Evolutionary conservation across 2,888 invertebrate species (phyloP), one percentile per base, ranked within the genome.

Genomic region (Hirtodrosophila trivittata): DNA sequence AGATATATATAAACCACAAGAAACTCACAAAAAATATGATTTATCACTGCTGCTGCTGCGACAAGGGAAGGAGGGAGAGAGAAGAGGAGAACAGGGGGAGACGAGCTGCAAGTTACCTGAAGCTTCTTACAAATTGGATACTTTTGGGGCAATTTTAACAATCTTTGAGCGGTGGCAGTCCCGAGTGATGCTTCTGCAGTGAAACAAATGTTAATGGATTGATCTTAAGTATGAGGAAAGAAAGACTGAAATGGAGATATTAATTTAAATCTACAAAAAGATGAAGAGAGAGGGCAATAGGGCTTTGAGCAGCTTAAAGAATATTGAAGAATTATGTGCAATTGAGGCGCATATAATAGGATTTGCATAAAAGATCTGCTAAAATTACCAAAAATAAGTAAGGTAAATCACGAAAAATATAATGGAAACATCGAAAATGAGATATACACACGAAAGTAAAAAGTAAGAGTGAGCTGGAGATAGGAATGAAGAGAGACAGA

Each of bases 51-150:
- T 47, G 16, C 59, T 39, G 54, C 7, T 26, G 14, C 13, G 5
- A 9, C 30, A 25, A 14, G 37, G 30, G 33, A 16, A 1, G 38
- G 37, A 21, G 14, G 37, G 10, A 33, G 56, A 4, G 26, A 9
- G 32, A 16, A 1, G 33, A 37, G 28, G 12, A 39, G 10, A 38
- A 51, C 3, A 26, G 9, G 33, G 14, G 28, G 12, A 18, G 26
- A 16, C 18, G 10, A 9, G 30, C 55, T 30, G 39, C 30, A 47
- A 39, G 39, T 9, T 39, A 60, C 50, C 66, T 45, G 72, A 14
- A 74, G 69, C 43, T 13, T 46, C 54, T 55, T 73, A 86, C 87
- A 85, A 85, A 77, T 85, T 84, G 82, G 77, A 59, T 77, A 54
- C 69, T 75, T 51, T 26, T 41, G 62, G 56, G 66, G 38, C 56